Percentiles rank a stretch among this genome's conserved stretches.
Conservation (phyloP, 2,113 vertebrate species). For the Pluvialis apricaria region DNA sequence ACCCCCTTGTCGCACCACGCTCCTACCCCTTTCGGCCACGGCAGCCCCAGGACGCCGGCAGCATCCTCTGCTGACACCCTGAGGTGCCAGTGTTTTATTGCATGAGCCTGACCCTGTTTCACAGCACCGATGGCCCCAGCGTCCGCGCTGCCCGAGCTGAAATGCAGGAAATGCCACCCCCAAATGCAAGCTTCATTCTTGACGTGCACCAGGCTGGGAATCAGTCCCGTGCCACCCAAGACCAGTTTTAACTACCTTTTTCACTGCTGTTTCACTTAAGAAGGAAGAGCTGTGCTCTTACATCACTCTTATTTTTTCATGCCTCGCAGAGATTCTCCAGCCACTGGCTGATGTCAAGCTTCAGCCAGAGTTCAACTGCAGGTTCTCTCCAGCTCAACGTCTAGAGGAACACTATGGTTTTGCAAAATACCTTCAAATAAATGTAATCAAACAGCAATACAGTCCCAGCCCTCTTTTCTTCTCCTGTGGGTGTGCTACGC, state of each 20-base stretch:
- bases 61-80: neutral
- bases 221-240: neutral
- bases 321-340: neutral
- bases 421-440: neutral
- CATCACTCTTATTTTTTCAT: neutral
- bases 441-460: neutral
- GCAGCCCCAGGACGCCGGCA: neutral
- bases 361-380: neutral
- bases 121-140: accelerated
- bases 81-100: neutral
- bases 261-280: neutral
- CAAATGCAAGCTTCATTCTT: accelerated
- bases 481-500: neutral
- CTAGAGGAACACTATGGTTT: neutral
- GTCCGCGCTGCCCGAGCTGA: accelerated
- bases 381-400: neutral
- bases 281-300: neutral
- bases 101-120: neutral
- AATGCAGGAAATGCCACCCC: neutral
- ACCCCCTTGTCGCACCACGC: accelerated
- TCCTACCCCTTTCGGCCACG: neutral
- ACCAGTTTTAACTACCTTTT: neutral
- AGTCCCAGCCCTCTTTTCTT: neutral
- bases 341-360: neutral
- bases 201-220: neutral